Evolutionary conservation across 2,113 vertebrate genomes (phyloP), one percentile per base, ranked within the genome.

Genomic region (Mormoops blainvillei): DNA sequence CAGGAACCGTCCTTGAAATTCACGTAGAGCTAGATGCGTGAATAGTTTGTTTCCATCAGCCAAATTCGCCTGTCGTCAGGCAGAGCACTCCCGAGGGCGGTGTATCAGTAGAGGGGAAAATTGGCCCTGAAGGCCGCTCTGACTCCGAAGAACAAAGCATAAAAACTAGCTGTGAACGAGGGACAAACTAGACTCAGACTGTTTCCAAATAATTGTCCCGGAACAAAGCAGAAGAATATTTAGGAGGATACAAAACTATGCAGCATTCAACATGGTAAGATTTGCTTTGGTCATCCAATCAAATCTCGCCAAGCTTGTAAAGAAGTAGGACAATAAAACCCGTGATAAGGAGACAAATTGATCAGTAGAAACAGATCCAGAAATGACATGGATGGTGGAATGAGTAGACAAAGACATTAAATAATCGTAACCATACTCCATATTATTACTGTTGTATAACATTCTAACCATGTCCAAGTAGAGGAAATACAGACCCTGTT

Each of bases 1-100:
- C 67, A 93, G 93, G 88, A 88, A 82, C 93, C 92, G 92, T 95
- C 95, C 89, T 90, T 93, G 93, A 92, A 95, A 95, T 87, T 91
- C 82, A 96, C 89, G 76, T 43, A 84, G 77, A n/a, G 56, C 94
- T 92, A 76, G 82, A 84, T 95, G n/a, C n/a, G n/a, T n/a, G n/a
- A n/a, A 94, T 93, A 96, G 91, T 83, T 77, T 86, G 82, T 89
- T 89, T 61, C 65, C 89, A 73, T 83, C 68, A 91, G 86, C 91
- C 91, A 88, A 90, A 94, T 38, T 71, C 56, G 50, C 8, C 52
- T 56, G 38, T n/a, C 84, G 36, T 87, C 90, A 87, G 45, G 36
- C 71, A 48, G 31, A 80, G 41, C 58, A n/a, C 85, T 94, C 73
- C 87, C 70, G 92, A 87, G 48, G n/a, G 14, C 56, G 70, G 58